Percentiles rank a stretch among this genome's conserved stretches.
Evolutionary conservation across 2,797 vertebrate species (phyloP).

Genomic region (Apodemus agrarius): DNA sequence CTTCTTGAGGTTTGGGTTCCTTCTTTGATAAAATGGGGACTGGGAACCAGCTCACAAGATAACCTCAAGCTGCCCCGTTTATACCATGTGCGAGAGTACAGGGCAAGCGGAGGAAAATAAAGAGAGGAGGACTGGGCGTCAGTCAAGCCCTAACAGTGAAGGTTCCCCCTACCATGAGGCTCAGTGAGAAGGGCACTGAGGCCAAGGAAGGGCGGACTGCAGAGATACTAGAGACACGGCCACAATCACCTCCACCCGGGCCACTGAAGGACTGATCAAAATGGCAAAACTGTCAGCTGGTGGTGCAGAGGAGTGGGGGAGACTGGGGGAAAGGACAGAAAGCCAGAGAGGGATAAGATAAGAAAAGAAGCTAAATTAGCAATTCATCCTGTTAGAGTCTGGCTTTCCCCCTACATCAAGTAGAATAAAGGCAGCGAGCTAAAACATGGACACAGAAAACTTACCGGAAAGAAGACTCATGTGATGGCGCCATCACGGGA

Average conservation of each 20-base stretch:
- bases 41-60: too few relatives aligned
- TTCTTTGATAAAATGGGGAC: too few relatives aligned
- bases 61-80: too few relatives aligned
- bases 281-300: not conserved
- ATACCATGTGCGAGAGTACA: too few relatives aligned
- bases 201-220: too few relatives aligned
- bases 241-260: not conserved
- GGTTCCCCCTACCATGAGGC: too few relatives aligned
- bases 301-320: not conserved
- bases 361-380: not conserved
- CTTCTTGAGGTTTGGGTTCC: too few relatives aligned
- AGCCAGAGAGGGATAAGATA: not conserved
- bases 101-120: too few relatives aligned
- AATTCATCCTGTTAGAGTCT: not conserved
- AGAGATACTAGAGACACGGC: not conserved
- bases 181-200: too few relatives aligned
- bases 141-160: too few relatives aligned
- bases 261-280: not conserved
- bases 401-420: not conserved
- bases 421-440: conserved; percentile 51
- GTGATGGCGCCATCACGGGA: not conserved
- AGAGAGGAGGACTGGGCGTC: too few relatives aligned
- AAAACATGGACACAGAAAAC: conserved; percentile 36
- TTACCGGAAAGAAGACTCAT: conserved; percentile 20
- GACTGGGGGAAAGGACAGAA: not conserved